Conservation (phyloP, 2,888 invertebrate species). For the Buathra laborator region DNA sequence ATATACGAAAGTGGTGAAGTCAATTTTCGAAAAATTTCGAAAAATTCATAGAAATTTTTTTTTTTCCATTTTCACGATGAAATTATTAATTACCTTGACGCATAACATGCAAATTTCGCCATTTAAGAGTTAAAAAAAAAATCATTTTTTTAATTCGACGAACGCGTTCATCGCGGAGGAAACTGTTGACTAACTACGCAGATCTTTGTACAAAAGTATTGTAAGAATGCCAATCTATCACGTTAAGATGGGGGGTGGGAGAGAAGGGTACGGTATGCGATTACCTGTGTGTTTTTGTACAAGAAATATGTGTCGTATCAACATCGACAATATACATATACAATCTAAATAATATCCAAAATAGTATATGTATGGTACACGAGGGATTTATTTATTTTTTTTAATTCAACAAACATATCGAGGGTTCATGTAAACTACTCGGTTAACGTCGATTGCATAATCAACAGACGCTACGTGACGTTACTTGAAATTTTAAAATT, state of each 20-base stretch:
- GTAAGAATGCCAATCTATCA: slow-evolving; percentile 14
- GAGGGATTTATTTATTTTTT: slow-evolving; percentile 13
- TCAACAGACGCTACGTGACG: slow-evolving; percentile 42
- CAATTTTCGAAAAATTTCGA: neutral
- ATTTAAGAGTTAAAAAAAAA: neutral
- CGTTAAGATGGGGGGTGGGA: neutral
- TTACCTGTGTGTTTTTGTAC: slow-evolving; percentile 43
- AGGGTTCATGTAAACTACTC: slow-evolving; percentile 30
- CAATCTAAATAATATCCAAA: slow-evolving; percentile 27
- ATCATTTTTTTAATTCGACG: neutral
- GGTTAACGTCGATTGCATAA: slow-evolving; percentile 31
- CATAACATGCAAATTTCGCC: neutral
- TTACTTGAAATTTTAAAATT: slow-evolving; percentile 16
- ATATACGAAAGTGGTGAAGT: too few species aligned
- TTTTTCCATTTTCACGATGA: neutral
- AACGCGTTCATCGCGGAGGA: neutral
- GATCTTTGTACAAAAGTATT: slow-evolving; percentile 26
- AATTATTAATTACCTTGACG: neutral
- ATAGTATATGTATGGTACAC: slow-evolving; percentile 36
- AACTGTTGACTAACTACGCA: neutral
- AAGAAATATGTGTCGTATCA: slow-evolving; percentile 35
- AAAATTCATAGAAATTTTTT: neutral
- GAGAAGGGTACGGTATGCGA: slow-evolving; percentile 2
- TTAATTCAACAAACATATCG: neutral
- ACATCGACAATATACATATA: slow-evolving; percentile 44